These are phyloP conservation scores for Styela clava DNA, from an alignment of 23 tunicate genomes.

Conservation along the genomic window DNA sequence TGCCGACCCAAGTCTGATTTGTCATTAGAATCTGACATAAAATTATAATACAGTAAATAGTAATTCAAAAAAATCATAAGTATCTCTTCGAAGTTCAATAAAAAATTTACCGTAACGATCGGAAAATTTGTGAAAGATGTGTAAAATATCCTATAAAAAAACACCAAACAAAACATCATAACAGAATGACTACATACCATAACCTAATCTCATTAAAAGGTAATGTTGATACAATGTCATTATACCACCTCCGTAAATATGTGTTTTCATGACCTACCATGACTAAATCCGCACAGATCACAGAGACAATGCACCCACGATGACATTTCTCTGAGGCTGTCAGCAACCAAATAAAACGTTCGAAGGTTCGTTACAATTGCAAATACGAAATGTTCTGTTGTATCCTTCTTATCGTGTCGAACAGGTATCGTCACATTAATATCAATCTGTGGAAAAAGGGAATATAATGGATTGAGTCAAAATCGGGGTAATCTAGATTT, in stretches of 20 bases:
- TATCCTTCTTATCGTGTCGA: constrained; percentile 68
- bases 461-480: too few species aligned
- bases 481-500: too few species aligned
- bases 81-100: too few species aligned
- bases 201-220: too few species aligned
- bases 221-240: too few species aligned
- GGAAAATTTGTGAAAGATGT: not conserved
- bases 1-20: constrained; percentile 53
- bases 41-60: not conserved
- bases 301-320: constrained; percentile 88
- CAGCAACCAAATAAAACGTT: constrained; percentile 83
- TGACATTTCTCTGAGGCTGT: constrained; percentile 63
- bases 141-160: too few species aligned
- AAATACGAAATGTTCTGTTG: constrained; percentile 64
- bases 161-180: too few species aligned
- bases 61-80: too few species aligned
- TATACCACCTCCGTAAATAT: too few species aligned
- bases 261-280: too few species aligned
- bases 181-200: too few species aligned
- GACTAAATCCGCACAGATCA: constrained; percentile 84
- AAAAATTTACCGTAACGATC: too few species aligned
- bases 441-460: constrained; percentile 54
- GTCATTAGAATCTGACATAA: constrained; percentile 17
- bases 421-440: constrained; percentile 62
- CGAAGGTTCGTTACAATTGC: constrained; percentile 76